Conservation (phyloP, 37 sponge, comb jelly and placozoan genomes). For the Spongia lamella region DNA sequence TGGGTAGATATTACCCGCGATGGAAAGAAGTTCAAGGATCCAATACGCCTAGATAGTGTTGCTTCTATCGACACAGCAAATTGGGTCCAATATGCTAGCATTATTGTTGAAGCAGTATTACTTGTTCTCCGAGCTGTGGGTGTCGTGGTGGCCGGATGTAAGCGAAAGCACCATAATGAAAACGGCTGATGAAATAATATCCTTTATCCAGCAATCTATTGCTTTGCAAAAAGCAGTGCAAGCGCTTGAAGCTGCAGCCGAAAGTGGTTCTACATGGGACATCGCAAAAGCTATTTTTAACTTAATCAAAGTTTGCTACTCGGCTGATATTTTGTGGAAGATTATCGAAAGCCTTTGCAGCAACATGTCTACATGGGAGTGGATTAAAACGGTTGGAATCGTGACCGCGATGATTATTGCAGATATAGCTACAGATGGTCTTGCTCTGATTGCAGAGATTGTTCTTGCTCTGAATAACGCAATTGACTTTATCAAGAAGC, state of each 20-base stretch:
- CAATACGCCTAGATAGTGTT: not conserved
- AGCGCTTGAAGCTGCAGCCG: conserved; percentile 15
- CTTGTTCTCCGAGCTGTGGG: conserved; percentile 30
- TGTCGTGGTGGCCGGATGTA: conserved; percentile 28
- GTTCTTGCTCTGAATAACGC: conserved; percentile 49
- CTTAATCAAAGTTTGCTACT: conserved; percentile 33
- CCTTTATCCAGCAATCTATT: conserved; percentile 26
- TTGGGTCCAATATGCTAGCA: conserved; percentile 30
- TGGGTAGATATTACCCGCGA: conserved; percentile 40
- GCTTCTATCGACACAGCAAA: not conserved
- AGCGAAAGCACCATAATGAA: conserved; percentile 6
- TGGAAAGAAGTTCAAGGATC: conserved; percentile 28
- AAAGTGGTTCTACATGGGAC: conserved; percentile 10
- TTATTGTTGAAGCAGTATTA: conserved; percentile 34
- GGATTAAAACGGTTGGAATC: conserved; percentile 43
- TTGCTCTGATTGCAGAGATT: conserved; percentile 37
- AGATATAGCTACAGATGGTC: conserved; percentile 38
- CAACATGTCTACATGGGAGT: conserved; percentile 33
- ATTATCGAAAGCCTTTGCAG: conserved; percentile 39
- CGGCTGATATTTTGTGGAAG: conserved; percentile 38
- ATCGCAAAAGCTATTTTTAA: conserved; percentile 39
- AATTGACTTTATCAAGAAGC: conserved; percentile 32
- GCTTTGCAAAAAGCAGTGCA: conserved; percentile 35
- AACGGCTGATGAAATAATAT: conserved; percentile 29
- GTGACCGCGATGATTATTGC: conserved; percentile 38